Evolutionary conservation across 2,113 vertebrate species (phyloP).

Genomic region (Copsychus sechellarum): DNA sequence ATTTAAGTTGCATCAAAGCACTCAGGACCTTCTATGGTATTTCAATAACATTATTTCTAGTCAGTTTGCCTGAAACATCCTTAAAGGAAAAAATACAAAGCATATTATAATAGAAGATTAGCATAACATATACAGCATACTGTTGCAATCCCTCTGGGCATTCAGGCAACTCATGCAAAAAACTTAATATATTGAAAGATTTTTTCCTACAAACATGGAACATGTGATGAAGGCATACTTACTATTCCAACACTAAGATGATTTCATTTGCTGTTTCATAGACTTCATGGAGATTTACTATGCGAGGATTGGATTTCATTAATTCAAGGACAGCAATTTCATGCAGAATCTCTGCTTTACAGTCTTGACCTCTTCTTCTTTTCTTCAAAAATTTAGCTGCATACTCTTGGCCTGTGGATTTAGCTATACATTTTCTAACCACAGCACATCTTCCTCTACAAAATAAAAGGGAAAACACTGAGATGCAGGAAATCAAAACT

Average conservation of each 20-base stretch:
- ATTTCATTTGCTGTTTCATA: conserved; percentile 92
- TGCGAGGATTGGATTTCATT: conserved; percentile 79
- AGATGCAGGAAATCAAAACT: neutral
- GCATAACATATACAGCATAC: neutral
- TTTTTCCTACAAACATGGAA: neutral
- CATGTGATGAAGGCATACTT: conserved; percentile 68
- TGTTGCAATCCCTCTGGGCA: neutral
- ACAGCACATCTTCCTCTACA: conserved; percentile 91
- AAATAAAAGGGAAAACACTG: neutral
- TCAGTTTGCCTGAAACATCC: neutral
- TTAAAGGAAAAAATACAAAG: neutral
- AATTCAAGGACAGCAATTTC: conserved; percentile 93
- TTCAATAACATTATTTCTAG: neutral
- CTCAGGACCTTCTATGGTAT: neutral
- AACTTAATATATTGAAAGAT: neutral
- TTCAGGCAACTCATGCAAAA: neutral
- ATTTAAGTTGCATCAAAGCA: neutral
- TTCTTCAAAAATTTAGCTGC: conserved; percentile 95
- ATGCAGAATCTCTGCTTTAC: conserved; percentile 88
- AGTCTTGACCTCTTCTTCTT: conserved; percentile 90
- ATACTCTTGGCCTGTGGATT: conserved; percentile 87
- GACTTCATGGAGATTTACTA: conserved; percentile 90
- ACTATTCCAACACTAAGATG: conserved; percentile 93
- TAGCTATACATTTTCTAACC: conserved; percentile 90
- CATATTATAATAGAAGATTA: neutral